Conservation (phyloP, 2,888 invertebrate species). For the Sceliomorpha sp. region DNA sequence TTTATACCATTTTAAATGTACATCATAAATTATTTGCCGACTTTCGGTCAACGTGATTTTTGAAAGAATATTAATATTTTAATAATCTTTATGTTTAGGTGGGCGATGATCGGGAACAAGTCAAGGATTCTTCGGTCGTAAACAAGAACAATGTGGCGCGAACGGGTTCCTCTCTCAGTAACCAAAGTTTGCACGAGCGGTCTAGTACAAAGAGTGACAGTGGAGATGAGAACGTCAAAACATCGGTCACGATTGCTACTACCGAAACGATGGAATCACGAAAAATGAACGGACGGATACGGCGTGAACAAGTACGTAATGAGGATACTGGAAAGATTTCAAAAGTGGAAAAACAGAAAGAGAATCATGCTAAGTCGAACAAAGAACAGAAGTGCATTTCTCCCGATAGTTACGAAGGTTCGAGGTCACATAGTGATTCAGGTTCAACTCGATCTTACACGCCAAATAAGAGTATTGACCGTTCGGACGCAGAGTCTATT, state of each 20-base stretch:
- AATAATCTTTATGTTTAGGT: constrained; percentile 71
- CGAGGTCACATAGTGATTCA: constrained; percentile 87
- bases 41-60: no score
- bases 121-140: constrained; percentile 85
- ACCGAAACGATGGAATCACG: constrained; percentile 70
- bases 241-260: constrained; percentile 81
- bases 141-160: constrained; percentile 76
- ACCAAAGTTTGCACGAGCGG: constrained; percentile 64
- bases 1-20: no score
- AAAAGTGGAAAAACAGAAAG: constrained; percentile 67
- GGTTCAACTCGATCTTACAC: constrained; percentile 86
- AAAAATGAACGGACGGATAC: constrained; percentile 81
- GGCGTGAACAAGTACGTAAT: constrained; percentile 53
- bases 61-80: neutral
- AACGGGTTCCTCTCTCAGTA: constrained; percentile 68
- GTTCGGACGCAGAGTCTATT: constrained; percentile 91
- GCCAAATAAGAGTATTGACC: constrained; percentile 82
- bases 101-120: constrained; percentile 88
- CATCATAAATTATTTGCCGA: no score
- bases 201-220: constrained; percentile 69
- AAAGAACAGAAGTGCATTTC: constrained; percentile 80
- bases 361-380: constrained; percentile 40
- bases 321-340: neutral
- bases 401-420: constrained; percentile 84
- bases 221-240: constrained; percentile 78